Conservation (phyloP, 2,888 invertebrate genomes). For the Mylabris sibirica region DNA sequence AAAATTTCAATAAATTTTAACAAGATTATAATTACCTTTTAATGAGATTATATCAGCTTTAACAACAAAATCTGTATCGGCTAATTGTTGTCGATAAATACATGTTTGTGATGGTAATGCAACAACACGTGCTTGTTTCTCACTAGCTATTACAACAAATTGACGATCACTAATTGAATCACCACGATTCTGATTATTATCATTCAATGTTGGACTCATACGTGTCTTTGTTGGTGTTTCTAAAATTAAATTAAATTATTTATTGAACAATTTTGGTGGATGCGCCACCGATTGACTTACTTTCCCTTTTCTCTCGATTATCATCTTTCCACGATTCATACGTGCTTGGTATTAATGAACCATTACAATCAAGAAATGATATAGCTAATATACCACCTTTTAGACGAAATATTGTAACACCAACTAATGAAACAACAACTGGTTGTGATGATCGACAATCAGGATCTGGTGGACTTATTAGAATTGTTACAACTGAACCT, state of each 20-base stretch:
- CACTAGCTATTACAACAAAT: slow-evolving; percentile 92
- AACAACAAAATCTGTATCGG: slow-evolving; percentile 92
- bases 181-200: slow-evolving; percentile 61
- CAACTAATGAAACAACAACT: slow-evolving; percentile 89
- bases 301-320: slow-evolving; percentile 67
- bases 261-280: not conserved
- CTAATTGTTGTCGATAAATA: slow-evolving; percentile 90
- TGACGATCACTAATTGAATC: slow-evolving; percentile 79
- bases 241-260: slow-evolving; percentile 41
- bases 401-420: slow-evolving; percentile 94
- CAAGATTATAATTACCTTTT: slow-evolving; percentile 76
- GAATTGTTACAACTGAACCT: slow-evolving; percentile 94
- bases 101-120: slow-evolving; percentile 95
- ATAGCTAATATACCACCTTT: slow-evolving; percentile 94
- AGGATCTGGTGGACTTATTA: slow-evolving; percentile 81
- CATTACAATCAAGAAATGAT: slow-evolving; percentile 96
- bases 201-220: slow-evolving; percentile 77
- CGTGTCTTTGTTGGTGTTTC: slow-evolving; percentile 76
- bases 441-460: slow-evolving; percentile 86
- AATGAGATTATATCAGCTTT: slow-evolving; percentile 92
- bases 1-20: too few species aligned
- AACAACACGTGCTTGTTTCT: slow-evolving; percentile 93
- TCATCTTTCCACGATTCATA: slow-evolving; percentile 95
- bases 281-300: slow-evolving; percentile 52
- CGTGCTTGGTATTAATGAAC: slow-evolving; percentile 88